A percentile compares a stretch with the other conserved stretches of the same genome.
phyloP scores from a whole-genome alignment of 2,888 invertebrate species.

The Ophion obscuratus region DNA sequence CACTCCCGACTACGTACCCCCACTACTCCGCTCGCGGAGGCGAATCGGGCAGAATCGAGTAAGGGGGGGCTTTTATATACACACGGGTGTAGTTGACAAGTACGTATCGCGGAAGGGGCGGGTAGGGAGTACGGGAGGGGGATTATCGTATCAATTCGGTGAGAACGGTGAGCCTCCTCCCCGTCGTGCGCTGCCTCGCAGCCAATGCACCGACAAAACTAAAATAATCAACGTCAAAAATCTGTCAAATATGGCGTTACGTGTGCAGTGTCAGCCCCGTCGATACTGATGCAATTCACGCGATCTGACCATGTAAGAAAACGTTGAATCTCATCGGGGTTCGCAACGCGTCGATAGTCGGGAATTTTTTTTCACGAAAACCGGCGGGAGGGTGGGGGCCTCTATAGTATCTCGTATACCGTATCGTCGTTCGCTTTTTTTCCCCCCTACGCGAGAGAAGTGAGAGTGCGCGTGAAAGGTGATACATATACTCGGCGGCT shows the following conservation, averaged over 20 bases:
- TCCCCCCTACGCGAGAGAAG: constrained; percentile 21
- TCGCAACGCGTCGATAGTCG: neutral
- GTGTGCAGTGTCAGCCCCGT: constrained; percentile 72
- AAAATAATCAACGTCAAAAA: constrained; percentile 86
- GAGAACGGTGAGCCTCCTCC: constrained; percentile 65
- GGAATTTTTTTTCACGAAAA: constrained; percentile 9
- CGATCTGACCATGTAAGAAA: constrained; percentile 31
- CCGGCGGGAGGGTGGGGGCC: constrained; percentile 21
- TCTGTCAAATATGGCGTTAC: constrained; percentile 85
- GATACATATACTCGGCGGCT: constrained; percentile 16
- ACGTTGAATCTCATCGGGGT: neutral
- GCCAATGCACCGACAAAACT: constrained; percentile 78
- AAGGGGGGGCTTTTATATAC: constrained; percentile 17
- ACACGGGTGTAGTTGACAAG: neutral
- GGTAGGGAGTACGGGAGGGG: neutral
- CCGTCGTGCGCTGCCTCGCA: constrained; percentile 77
- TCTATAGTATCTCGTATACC: constrained; percentile 38
- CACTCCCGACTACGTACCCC: neutral
- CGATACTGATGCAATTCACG: constrained; percentile 39
- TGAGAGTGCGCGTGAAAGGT: constrained; percentile 60
- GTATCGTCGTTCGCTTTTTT: constrained; percentile 18
- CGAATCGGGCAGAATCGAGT: constrained; percentile 25
- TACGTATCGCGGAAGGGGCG: constrained; percentile 16
- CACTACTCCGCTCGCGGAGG: neutral
- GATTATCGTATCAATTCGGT: constrained; percentile 60